Evolutionary conservation across 2,797 vertebrate genomes (phyloP), one percentile per base, ranked within the genome.

Genomic region (Poliocrania exsul): DNA sequence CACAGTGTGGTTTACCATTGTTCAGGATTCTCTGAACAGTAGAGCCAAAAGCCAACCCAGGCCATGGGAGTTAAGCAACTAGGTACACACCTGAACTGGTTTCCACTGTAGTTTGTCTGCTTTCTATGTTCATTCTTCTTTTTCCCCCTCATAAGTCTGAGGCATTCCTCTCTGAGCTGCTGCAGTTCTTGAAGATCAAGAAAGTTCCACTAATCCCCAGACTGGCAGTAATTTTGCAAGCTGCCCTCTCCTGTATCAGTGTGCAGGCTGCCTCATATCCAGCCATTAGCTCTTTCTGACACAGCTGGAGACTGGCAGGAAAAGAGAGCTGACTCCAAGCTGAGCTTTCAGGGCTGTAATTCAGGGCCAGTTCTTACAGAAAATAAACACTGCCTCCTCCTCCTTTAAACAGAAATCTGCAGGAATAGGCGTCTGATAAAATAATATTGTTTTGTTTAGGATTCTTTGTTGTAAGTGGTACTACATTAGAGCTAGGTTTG

Each of bases 21-120:
- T 54, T 90, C 66, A 65, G 26, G 6, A 1, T 7, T 26, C 53
- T 44, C 33, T 61, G 50, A 56, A 71, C 5, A 37, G 12, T 6
- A 62, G 23, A 83, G 28, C 28, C 56, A 74, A 74, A 94, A 90
- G 37, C 9, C n/a, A 18, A 1, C 20, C 88, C 42, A 53, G 21
- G 57, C 26, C 15, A 13, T 6, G 78, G n/a, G 23, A 62, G 25
- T 5, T 5, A 54, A 50, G 23, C 1, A 19, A 58, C 23, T 11
- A 58, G 0, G 0, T 28, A 33, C 6, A n/a, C 3, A 0, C 6
- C 11, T 13, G 50, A 61, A 35, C 10, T 54, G n/a, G 16, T 40
- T 86, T 88, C 77, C 77, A 71, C 40, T 5, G 3, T 18, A 40
- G 35, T n/a, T 29, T 72, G 11, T 83, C 70, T 79, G 19, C 62